A percentile compares a stretch with the other conserved stretches of the same genome.
These are phyloP conservation scores for Arnoldichthys spilopterus DNA, from an alignment of 2,797 vertebrate genomes.

Conservation along the genomic window DNA sequence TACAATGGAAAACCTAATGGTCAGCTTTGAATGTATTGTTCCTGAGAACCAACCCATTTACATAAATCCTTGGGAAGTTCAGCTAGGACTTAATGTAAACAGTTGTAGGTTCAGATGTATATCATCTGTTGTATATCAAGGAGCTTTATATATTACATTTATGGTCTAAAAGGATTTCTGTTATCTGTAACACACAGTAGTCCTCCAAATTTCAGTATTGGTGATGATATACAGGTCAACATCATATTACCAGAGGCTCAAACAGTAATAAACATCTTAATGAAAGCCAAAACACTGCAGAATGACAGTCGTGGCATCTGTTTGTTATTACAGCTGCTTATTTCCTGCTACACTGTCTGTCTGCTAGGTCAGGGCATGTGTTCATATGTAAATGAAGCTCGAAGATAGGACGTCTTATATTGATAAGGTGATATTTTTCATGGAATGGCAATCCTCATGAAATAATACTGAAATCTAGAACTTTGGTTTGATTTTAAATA, in stretches of 20 bases:
- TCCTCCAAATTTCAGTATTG: neutral
- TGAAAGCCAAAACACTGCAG: neutral
- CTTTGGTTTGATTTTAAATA: no score
- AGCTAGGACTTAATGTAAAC: no score
- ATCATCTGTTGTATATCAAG: no score
- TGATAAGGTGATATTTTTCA: neutral
- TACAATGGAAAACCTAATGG: no score
- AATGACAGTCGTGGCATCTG: neutral
- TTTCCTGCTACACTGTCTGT: neutral
- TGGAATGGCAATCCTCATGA: neutral
- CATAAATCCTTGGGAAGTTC: no score
- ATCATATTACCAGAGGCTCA: neutral
- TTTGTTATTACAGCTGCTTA: constrained; percentile 4
- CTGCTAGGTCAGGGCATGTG: neutral
- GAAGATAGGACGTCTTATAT: neutral
- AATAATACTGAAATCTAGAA: neutral
- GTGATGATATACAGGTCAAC: neutral
- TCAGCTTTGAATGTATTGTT: no score
- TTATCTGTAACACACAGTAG: neutral
- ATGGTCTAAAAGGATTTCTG: neutral
- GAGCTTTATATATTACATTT: neutral
- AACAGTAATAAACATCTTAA: neutral
- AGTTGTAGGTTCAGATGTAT: no score
- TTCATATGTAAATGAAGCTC: neutral
- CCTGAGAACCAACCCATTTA: no score